Evolutionary conservation across 2,113 vertebrate genomes (phyloP), one percentile per base, ranked within the genome.

Genomic region (Zosterops pallidus): DNA sequence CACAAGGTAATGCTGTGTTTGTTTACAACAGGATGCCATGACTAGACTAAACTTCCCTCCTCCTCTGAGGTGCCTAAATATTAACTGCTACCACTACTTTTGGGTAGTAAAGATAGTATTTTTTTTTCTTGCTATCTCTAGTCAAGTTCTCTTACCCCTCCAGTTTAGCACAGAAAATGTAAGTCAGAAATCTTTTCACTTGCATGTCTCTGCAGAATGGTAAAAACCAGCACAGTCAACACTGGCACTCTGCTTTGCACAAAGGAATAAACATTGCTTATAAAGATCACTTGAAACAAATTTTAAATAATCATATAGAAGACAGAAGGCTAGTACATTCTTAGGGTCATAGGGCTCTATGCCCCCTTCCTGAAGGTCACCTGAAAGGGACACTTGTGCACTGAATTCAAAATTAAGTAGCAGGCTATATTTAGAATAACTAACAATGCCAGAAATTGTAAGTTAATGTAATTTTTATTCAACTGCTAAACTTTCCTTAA

Each of bases 321-420:
- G 25, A 62, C 56, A 85, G 69, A 88, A 80, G 8, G 23, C 21
- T 57, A 70, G 35, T 28, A 65, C 12, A 53, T 49, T 94, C 57
- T 72, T 67, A 70, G 63, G 35, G 75, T 91, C 29, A 74, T 5
- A 65, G 47, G 42, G 35, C 47, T 91, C 35, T 57, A 17, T 1
- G 11, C 26, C 12, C 63, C 47, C 67, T 67, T 95, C 79, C 56
- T 94, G 96, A 96, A 96, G 95, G 94, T 96, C 95, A 95, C 31
- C 33, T 77, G 63, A 91, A 95, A 91, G 39, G 35, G 60, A 90
- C 87, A 60, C 18, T 78, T 47, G 22, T n/a, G 9, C 67, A 83
- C 31, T 24, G 60, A 90, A 92, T 50, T 77, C 3, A 77, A 74
- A 92, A 92, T 82, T 79, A 85, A 96, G 59, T 44, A 53, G 50